phyloP scores from a whole-genome alignment of 2,113 vertebrate genomes.

The Petromus typicus region DNA sequence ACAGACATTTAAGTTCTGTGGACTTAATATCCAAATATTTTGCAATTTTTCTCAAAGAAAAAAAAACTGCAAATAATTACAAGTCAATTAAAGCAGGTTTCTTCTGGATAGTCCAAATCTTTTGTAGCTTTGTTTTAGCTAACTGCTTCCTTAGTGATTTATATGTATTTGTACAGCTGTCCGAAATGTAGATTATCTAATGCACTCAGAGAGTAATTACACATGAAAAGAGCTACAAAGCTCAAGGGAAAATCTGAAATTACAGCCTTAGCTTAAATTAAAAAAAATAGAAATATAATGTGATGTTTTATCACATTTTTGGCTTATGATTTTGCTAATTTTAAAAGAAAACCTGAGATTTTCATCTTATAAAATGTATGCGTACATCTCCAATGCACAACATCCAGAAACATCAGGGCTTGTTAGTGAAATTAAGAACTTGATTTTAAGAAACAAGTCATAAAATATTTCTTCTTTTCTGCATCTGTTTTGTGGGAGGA shows the following conservation, averaged over 20 bases:
- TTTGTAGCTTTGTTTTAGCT: conserved; percentile 90
- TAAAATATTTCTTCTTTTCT: conserved; percentile 77
- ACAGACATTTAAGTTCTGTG: too few species aligned
- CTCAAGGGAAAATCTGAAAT: conserved; percentile 87
- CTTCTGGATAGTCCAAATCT: conserved; percentile 88
- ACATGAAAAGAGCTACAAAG: conserved; percentile 87
- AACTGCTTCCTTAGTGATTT: conserved; percentile 92
- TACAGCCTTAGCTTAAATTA: conserved; percentile 85
- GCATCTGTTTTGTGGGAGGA: conserved; percentile 64
- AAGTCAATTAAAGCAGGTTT: conserved; percentile 88
- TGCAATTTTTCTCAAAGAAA: too few species aligned
- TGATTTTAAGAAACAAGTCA: conserved; percentile 78
- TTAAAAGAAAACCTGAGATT: conserved; percentile 64
- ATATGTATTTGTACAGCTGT: conserved; percentile 89
- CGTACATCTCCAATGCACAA: conserved; percentile 39
- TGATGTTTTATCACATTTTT: conserved; percentile 78
- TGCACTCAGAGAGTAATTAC: conserved; percentile 89
- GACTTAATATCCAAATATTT: too few species aligned
- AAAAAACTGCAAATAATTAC: too few species aligned
- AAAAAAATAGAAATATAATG: conserved; percentile 81
- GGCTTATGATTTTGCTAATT: conserved; percentile 61
- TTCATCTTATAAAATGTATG: conserved; percentile 60
- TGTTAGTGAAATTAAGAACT: conserved; percentile 67
- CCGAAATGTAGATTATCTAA: conserved; percentile 88
- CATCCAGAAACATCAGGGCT: conserved; percentile 62